Base-by-base conservation (phyloP, 2,888 invertebrate genomes). In the Cenopis cana region DNA sequence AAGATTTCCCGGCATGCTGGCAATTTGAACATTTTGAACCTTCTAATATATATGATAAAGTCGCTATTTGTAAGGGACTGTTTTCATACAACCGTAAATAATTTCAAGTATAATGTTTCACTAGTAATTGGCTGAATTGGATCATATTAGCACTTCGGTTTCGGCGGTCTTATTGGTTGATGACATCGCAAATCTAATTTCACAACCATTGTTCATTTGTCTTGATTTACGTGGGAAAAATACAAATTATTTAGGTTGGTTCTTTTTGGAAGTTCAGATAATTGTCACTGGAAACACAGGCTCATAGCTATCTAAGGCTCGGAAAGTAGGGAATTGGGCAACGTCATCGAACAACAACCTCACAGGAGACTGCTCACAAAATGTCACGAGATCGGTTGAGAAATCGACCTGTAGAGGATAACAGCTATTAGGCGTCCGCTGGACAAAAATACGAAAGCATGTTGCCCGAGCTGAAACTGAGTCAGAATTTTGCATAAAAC, bases 81-180 rank as follows among this genome's bases (percentile, higher is more conserved):
- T 33, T 6, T 41, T 4, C 1, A 41, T 6, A 4, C 14, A 41
- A 41, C 41, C 41, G 12, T 14, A n/a, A 46, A 46, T 46, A 46
- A 46, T n/a, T 46, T 46, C n/a, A 46, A 46, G 46, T 46, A n/a
- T 46, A 46, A 12, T 46, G 46, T n/a, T 46, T 46, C n/a, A 12
- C 46, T 12, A 18, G n/a, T 50, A 33, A 57, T 64, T 52, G 57
- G 17, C 41, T 14, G 29, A 65, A 65, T 65, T 65, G 52, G 18
- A 56, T 52, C 52, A 29, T 41, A 57, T 64, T 69, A 33, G 24
- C 56, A 56, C 49, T 62, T 57, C 29, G n/a, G 20, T 64, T 57
- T 62, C 36, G 50, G 56, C 38, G 52, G 20, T 14, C 17, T 54
- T 54, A 67, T 36, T 55, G 54, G 17, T 55, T 55, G 46, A 20